Base-by-base conservation (phyloP, 2,113 vertebrate species). In the Phoxinus phoxinus region DNA sequence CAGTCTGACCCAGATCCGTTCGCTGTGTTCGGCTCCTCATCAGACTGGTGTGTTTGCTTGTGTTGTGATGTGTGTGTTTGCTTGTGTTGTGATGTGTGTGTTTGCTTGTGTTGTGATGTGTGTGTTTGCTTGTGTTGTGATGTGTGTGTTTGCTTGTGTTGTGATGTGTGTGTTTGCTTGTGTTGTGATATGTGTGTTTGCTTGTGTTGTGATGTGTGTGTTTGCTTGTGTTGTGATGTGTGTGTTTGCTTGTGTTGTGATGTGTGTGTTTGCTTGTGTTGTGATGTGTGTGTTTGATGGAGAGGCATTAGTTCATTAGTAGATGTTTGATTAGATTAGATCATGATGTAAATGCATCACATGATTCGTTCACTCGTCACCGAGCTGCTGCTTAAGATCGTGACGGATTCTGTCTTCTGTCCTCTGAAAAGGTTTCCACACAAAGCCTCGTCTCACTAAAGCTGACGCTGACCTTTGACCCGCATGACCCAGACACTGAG, bases 381-480 rank as follows among this genome's bases (percentile, higher is more conserved):
- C 46, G 46, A 48, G 46, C 13, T 5, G 53, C 53, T 10, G 23
- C 10, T 0, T 11, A 4, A 59, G 58, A 21, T 21, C 0, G 65
- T 19, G 30, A 69, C 19, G 4, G 15, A 4, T 71, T 71, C 67
- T 58, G 30, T 32, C 23, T 35, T 61, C 30, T 46, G 74, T 41
- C 23, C 9, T 56, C 12, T 69, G 32, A 69, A 48, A 69, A 17
- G 0, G 53, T 2, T 15, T 37, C 58, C 53, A 37, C 76, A 41
- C 76, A 78, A 78, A 41, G 76, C 53, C 4, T 78, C 23, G 6
- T 23, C 53, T 78, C 44, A 37, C 5, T 58, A 19, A n/a, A 51
- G 12, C 53, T 78, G 75, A n/a, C 75, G 12, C 53, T 78, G 75
- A 41, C 76, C 76, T 59, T 59, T 78, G 76, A 78, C 76, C 19